A percentile compares a stretch with the other conserved stretches of the same genome.
Conservation (phyloP, 2,113 vertebrate genomes). For the Pogonocichla stellata region DNA sequence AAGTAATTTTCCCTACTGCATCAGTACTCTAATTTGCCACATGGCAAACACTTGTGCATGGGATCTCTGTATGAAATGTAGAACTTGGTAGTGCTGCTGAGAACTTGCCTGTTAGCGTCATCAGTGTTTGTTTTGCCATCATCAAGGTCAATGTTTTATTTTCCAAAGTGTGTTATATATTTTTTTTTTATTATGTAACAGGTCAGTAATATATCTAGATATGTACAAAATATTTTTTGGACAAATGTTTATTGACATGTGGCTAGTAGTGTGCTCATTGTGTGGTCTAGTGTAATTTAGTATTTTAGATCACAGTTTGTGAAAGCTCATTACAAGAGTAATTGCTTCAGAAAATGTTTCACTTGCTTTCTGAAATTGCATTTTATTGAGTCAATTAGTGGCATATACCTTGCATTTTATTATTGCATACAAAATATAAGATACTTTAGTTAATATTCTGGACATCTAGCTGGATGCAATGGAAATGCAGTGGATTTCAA, state of each 20-base stretch:
- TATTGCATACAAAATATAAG: slow-evolving; percentile 1
- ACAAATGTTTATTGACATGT: neutral
- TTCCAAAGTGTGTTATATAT: neutral
- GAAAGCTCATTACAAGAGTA: neutral
- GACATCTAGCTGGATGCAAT: slow-evolving; percentile 48
- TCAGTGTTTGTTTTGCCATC: neutral
- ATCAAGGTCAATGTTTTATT: neutral
- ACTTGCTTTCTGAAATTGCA: neutral
- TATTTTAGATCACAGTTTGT: neutral
- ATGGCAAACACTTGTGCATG: neutral
- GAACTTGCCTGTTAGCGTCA: neutral
- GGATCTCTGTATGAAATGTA: neutral
- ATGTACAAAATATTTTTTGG: neutral
- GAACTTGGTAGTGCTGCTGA: neutral
- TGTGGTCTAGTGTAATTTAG: neutral
- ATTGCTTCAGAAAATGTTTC: slow-evolving; percentile 3
- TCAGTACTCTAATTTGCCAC: neutral
- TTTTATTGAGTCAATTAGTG: neutral
- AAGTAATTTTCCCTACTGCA: neutral
- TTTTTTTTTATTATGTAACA: neutral
- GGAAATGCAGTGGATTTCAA: slow-evolving; percentile 30
- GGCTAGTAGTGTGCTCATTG: neutral
- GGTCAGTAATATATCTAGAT: neutral
- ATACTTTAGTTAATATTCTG: slow-evolving; percentile 49
- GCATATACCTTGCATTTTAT: slow-evolving; percentile 19